These are phyloP conservation scores for Macquaria australasica DNA, from an alignment of 2,113 vertebrate species.

Conservation along the genomic window DNA sequence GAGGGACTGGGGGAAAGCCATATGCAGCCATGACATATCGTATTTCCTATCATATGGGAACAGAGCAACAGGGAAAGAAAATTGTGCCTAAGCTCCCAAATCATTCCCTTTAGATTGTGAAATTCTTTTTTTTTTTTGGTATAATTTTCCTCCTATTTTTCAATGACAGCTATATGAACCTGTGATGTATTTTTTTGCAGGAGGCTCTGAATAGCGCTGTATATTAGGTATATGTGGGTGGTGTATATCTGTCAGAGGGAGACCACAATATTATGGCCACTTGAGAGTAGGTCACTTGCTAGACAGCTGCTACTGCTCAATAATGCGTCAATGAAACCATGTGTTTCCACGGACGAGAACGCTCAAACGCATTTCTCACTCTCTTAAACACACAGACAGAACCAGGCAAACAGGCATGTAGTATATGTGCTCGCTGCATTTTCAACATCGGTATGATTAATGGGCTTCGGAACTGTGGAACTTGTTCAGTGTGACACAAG, in stretches of 20 bases:
- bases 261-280: conserved; percentile 29
- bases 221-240: neutral
- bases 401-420: conserved; percentile 20
- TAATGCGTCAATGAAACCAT: conserved; percentile 52
- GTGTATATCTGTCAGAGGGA: conserved; percentile 29
- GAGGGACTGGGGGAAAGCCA: conserved; percentile 54
- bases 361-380: conserved; percentile 5
- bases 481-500: conserved; percentile 77
- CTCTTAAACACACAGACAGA: conserved; percentile 34
- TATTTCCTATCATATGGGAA: conserved; percentile 61
- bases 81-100: conserved; percentile 42
- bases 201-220: neutral
- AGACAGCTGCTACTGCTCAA: conserved; percentile 57
- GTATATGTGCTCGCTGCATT: conserved; percentile 31
- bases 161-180: conserved; percentile 16
- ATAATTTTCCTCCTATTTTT: conserved; percentile 1
- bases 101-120: conserved; percentile 27
- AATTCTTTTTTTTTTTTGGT: neutral
- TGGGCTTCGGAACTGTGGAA: conserved; percentile 69
- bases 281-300: conserved; percentile 16
- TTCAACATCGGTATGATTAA: conserved; percentile 78
- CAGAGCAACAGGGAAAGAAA: conserved; percentile 8
- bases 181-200: neutral
- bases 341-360: conserved; percentile 36
- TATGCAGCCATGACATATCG: conserved; percentile 63